Conservation (phyloP, 2,888 invertebrate genomes). For the Anaspis maculata region DNA sequence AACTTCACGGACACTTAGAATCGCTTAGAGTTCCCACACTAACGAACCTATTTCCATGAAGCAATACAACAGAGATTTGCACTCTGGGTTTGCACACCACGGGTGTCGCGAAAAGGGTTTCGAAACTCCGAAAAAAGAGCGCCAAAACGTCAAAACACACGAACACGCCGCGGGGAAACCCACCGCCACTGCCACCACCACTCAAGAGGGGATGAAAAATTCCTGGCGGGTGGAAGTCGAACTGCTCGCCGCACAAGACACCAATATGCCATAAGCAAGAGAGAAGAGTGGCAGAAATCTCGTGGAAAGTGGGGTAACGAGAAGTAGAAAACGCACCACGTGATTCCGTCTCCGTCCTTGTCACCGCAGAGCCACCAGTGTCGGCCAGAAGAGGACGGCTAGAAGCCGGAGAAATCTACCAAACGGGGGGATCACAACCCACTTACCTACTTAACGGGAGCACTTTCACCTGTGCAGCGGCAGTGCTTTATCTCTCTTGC, state of each 20-base stretch:
- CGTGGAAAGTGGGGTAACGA: conserved; percentile 30
- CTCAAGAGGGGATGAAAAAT: conserved; percentile 35
- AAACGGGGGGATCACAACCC: conserved; percentile 36
- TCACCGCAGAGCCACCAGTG: no score
- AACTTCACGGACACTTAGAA: no score
- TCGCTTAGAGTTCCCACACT: no score
- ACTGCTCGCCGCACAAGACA: no score
- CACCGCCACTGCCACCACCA: conserved; percentile 36
- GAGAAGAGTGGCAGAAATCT: conserved; percentile 19
- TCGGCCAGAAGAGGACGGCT: conserved; percentile 25
- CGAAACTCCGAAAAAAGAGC: no score
- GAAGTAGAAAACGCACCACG: conserved; percentile 16
- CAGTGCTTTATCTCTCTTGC: no score
- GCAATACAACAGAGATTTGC: no score
- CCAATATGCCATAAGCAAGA: conserved; percentile 15
- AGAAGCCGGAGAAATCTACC: conserved; percentile 34
- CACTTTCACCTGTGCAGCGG: conserved; percentile 36
- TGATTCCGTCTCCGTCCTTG: conserved; percentile 1
- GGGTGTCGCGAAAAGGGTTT: no score
- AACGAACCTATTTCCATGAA: no score
- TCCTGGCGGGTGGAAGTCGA: conserved; percentile 18
- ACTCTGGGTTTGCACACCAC: no score
- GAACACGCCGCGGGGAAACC: no score
- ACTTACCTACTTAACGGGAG: conserved; percentile 39
- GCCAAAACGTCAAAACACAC: no score